Percentiles rank a stretch among this genome's conserved stretches.
These are phyloP conservation scores for Syritta pipiens DNA, from an alignment of 2,888 invertebrate species.

Conservation along the genomic window DNA sequence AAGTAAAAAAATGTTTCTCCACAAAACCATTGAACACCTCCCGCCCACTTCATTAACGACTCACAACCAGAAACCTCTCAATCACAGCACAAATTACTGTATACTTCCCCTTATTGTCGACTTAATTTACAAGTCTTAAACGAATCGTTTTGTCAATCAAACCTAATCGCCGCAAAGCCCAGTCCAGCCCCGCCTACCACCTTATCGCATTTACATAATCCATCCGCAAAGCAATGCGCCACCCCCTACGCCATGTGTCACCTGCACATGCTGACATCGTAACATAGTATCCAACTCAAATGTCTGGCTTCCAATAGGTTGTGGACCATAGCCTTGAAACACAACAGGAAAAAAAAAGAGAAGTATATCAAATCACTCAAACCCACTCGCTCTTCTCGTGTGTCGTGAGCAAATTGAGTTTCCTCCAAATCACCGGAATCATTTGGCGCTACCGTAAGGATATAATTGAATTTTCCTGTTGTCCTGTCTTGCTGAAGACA, in stretches of 20 bases:
- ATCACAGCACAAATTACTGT: too few species aligned
- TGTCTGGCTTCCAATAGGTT: background rate
- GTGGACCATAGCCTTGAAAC: slow-evolving; percentile 19
- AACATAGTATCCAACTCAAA: slow-evolving; percentile 48
- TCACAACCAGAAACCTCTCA: too few species aligned
- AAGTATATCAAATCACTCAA: slow-evolving; percentile 46
- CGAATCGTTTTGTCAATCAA: too few species aligned
- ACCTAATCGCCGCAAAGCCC: too few species aligned
- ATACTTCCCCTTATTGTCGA: too few species aligned
- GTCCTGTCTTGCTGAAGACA: slow-evolving; percentile 1
- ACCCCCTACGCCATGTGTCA: slow-evolving; percentile 14
- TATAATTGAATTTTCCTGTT: slow-evolving; percentile 56
- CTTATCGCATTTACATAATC: slow-evolving; percentile 29
- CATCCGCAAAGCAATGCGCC: slow-evolving; percentile 2
- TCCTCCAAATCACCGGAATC: slow-evolving; percentile 49
- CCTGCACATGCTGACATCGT: slow-evolving; percentile 33
- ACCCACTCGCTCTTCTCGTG: background rate
- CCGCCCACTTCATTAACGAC: too few species aligned
- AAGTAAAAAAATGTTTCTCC: too few species aligned
- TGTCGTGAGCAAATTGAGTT: slow-evolving; percentile 53
- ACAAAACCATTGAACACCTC: too few species aligned
- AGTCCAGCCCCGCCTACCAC: background rate
- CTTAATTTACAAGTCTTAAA: too few species aligned
- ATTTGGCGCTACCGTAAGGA: slow-evolving; percentile 35
- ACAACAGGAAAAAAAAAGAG: too few species aligned